These are phyloP conservation scores for Threskiornis aethiopicus DNA, from an alignment of 2,797 vertebrate genomes.

Conservation along the genomic window DNA sequence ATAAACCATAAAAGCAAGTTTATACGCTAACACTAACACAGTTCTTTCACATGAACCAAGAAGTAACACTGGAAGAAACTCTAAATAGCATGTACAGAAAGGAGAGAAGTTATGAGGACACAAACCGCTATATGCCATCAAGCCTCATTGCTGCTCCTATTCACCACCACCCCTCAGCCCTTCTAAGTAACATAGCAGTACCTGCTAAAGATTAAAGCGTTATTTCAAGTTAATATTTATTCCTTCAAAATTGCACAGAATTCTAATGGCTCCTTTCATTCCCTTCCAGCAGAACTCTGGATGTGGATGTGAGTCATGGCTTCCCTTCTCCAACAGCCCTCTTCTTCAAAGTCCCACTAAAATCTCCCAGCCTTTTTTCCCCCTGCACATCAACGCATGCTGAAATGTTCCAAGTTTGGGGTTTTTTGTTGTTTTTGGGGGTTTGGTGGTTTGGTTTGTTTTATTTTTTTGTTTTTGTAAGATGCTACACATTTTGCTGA, in stretches of 20 bases:
- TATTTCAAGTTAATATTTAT: neutral
- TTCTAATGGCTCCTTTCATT: conserved; percentile 7
- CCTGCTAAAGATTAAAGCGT: neutral
- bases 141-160: neutral
- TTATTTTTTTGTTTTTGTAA: neutral
- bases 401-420: neutral
- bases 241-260: neutral
- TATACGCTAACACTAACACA: neutral
- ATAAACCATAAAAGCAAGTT: neutral
- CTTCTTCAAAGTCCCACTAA: neutral
- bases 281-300: neutral
- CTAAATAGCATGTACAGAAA: neutral
- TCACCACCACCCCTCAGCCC: neutral
- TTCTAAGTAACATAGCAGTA: neutral
- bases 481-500: neutral
- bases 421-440: neutral
- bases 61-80: neutral
- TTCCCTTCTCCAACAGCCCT: neutral
- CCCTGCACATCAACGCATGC: neutral
- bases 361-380: neutral
- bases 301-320: neutral
- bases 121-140: neutral
- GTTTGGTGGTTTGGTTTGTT: neutral
- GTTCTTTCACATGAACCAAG: conserved; percentile 33
- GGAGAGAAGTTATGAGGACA: neutral